A percentile compares a stretch with the other conserved stretches of the same genome.
phyloP scores from a whole-genome alignment of 2,888 invertebrate genomes.

The Ganaspis brasiliensis region DNA sequence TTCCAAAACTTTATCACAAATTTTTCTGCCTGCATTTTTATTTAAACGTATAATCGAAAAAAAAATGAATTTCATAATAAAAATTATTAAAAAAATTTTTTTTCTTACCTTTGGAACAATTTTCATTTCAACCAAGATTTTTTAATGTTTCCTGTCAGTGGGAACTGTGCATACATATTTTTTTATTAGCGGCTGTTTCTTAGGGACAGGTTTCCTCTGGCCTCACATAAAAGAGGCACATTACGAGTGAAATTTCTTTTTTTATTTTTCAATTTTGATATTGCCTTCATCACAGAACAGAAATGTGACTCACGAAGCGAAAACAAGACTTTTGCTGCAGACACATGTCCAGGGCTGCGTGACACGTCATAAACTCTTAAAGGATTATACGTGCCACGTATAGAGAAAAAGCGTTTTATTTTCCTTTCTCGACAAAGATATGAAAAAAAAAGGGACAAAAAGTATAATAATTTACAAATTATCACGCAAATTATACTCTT shows the following conservation, averaged over 20 bases:
- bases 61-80: too few species aligned
- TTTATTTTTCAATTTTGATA: conserved; percentile 19
- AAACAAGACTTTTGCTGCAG: conserved; percentile 45
- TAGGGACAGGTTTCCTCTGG: conserved; percentile 4
- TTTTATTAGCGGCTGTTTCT: not conserved
- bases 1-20: conserved; percentile 3
- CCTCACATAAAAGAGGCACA: conserved; percentile 21
- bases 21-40: not conserved
- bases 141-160: too few species aligned
- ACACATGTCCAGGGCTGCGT: conserved; percentile 60
- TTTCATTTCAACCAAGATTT: not conserved
- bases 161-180: not conserved
- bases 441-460: not conserved
- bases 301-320: conserved; percentile 51
- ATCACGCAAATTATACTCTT: not conserved
- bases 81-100: not conserved
- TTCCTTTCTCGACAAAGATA: not conserved
- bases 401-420: conserved; percentile 18
- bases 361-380: conserved; percentile 66
- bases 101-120: not conserved
- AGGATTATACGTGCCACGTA: conserved; percentile 46
- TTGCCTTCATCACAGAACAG: conserved; percentile 20
- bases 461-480: not conserved
- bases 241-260: conserved; percentile 3
- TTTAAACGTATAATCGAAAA: too few species aligned